phyloP scores from a whole-genome alignment of 1,140 invertebrate species.

The Sarcophaga peregrina region DNA sequence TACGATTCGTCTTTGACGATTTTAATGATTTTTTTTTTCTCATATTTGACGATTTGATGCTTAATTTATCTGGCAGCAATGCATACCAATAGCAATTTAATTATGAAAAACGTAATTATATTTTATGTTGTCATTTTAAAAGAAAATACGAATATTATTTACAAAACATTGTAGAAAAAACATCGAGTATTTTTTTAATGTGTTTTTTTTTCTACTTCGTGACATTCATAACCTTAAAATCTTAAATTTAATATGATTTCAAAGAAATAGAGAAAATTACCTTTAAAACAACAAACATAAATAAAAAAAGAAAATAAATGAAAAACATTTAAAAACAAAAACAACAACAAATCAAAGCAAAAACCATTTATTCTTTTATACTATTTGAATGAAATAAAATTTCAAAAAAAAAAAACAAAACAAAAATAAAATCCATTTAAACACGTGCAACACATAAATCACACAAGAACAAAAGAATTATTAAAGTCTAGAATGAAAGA shows the following conservation, averaged over 20 bases:
- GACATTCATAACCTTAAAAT: not conserved
- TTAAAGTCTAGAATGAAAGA: not conserved
- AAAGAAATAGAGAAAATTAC: not conserved
- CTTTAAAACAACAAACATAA: not conserved
- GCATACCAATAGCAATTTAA: too few species aligned
- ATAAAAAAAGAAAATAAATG: not conserved
- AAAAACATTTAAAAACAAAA: too few species aligned
- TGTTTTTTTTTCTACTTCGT: not conserved
- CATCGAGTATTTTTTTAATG: not conserved
- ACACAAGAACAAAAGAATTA: not conserved
- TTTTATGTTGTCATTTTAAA: too few species aligned
- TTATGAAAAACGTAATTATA: too few species aligned
- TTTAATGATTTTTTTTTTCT: too few species aligned
- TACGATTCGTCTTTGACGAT: too few species aligned
- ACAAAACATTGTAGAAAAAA: not conserved
- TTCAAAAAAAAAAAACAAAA: not conserved
- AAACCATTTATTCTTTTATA: not conserved
- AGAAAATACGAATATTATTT: not conserved
- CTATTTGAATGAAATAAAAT: not conserved
- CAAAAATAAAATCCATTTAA: not conserved
- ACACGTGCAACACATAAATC: constrained; percentile 1
- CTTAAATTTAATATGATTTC: not conserved
- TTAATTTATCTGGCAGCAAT: too few species aligned
- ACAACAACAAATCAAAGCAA: not conserved
- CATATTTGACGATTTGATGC: too few species aligned